A percentile compares a stretch with the other conserved stretches of the same genome.
Conservation (phyloP, 2,888 invertebrate species). For the Hirudinaria manillensis region DNA sequence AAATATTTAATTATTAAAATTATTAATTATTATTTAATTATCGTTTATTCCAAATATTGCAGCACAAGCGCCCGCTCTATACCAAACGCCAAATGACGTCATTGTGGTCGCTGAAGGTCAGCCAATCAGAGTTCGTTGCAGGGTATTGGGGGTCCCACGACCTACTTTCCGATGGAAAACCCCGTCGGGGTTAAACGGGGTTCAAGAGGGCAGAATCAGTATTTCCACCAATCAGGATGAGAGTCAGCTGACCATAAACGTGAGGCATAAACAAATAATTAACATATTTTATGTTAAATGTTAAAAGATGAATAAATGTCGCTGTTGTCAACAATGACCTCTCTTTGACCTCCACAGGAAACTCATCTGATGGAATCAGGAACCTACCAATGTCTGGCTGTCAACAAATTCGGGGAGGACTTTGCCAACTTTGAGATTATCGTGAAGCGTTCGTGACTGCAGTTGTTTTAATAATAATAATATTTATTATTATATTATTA, state of each 20-base stretch:
- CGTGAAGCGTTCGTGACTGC: slow-evolving; percentile 13
- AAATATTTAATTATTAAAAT: too few species aligned
- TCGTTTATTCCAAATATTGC: background rate
- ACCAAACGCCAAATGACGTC: slow-evolving; percentile 21
- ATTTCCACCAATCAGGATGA: background rate
- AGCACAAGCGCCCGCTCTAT: slow-evolving; percentile 23
- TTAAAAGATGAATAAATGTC: too few species aligned
- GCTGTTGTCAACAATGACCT: background rate
- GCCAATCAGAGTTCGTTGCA: slow-evolving; percentile 17
- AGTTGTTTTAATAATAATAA: too few species aligned
- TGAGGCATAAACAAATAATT: background rate
- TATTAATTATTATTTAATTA: too few species aligned
- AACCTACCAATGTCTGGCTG: slow-evolving; percentile 98
- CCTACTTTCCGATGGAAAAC: slow-evolving; percentile 11
- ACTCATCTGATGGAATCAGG: background rate
- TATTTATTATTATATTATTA: too few species aligned
- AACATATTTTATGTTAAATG: background rate
- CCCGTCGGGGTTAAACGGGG: background rate
- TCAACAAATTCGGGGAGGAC: slow-evolving; percentile 80
- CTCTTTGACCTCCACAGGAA: background rate
- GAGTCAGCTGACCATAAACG: slow-evolving; percentile 4
- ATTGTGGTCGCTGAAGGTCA: slow-evolving; percentile 25
- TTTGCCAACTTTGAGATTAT: slow-evolving; percentile 37
- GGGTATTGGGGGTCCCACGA: slow-evolving; percentile 12
- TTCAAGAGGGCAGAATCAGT: background rate